Base-by-base conservation (phyloP, 2,113 vertebrate genomes). In the Oryzias javanicus region DNA sequence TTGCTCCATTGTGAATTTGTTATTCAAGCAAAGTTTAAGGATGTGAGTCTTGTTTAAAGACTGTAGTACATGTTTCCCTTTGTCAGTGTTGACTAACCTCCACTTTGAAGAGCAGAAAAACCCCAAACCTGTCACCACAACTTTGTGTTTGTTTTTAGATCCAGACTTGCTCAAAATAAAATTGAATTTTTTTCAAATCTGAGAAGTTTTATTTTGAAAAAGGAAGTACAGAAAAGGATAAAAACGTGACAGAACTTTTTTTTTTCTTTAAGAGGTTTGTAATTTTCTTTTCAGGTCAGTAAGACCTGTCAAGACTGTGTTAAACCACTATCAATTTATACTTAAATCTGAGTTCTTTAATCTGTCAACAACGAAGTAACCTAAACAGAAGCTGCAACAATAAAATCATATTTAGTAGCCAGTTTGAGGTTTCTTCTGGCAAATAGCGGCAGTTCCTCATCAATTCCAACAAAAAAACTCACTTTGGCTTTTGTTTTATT, bases 361-460 rank as follows among this genome's bases (percentile, higher is more conserved):
- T 60, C 63, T 73, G 58, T 81, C 69, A 76, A 50, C 77, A 50
- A 56, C 16, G 27, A 44, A 59, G 55, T 72, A 81, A 73, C 59
- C 53, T 60, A 59, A 54, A 80, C 59, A 75, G 67, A 56, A 17
- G 62, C 56, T 60, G 55, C 51, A 54, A 68, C 52, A 55, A 41
- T 64, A 14, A 52, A 72, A 65, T 79, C 63, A 68, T 66, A 62
- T 80, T 67, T 67, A 72, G 60, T 7, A 75, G 76, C 68, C 62
- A 74, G 49, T 35, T 65, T 4, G 1, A 14, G 55, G 79, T 81
- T 81, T 82, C 61, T 74, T 60, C 62, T 76, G 74, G 76, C 80
- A 72, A 67, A 76, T 67, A 62, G 73, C 51, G 56, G 42, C 69
- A 49, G 49, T 55, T 42, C 75, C 60, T 69, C 68, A 78, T 82